Percentiles rank a stretch among this genome's conserved stretches.
Evolutionary conservation across 2,113 vertebrate genomes (phyloP).

Genomic region (Pyrgilauda ruficollis): DNA sequence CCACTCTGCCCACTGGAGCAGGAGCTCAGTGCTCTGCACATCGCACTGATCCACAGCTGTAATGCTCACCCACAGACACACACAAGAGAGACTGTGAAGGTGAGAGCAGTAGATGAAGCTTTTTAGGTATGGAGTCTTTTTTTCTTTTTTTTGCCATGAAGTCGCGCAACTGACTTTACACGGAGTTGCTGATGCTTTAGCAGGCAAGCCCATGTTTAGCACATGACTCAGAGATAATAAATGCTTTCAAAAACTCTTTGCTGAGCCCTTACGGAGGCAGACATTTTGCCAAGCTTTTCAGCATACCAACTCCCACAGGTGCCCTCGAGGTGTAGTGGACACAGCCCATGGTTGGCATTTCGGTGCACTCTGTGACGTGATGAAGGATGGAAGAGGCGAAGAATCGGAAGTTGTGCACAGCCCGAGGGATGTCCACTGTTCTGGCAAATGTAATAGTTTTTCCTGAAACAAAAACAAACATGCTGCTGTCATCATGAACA

Average conservation of each 20-base stretch:
- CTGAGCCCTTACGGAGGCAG: not conserved
- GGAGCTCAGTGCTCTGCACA: not conserved
- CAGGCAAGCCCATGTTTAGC: not conserved
- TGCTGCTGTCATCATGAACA: not conserved
- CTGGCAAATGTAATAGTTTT: conserved; percentile 87
- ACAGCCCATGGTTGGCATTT: conserved; percentile 84
- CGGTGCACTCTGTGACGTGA: conserved; percentile 84
- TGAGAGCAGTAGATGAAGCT: not conserved
- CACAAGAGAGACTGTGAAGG: not conserved
- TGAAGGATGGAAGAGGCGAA: conserved; percentile 91
- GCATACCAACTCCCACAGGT: conserved; percentile 88
- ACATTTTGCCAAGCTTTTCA: not conserved
- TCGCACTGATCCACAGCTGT: not conserved
- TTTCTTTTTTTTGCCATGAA: not conserved
- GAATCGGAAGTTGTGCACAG: conserved; percentile 89
- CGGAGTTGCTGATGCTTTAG: not conserved
- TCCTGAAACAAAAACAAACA: conserved; percentile 72
- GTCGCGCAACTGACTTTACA: not conserved
- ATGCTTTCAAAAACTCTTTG: not conserved
- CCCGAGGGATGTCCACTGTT: conserved; percentile 87
- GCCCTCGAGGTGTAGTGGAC: conserved; percentile 86
- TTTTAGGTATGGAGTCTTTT: not conserved
- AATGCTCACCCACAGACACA: not conserved
- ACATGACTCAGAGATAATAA: not conserved
- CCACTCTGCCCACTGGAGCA: accelerated